These are phyloP conservation scores for Amphipoea lucens DNA, from an alignment of 2,888 invertebrate genomes.

Conservation along the genomic window DNA sequence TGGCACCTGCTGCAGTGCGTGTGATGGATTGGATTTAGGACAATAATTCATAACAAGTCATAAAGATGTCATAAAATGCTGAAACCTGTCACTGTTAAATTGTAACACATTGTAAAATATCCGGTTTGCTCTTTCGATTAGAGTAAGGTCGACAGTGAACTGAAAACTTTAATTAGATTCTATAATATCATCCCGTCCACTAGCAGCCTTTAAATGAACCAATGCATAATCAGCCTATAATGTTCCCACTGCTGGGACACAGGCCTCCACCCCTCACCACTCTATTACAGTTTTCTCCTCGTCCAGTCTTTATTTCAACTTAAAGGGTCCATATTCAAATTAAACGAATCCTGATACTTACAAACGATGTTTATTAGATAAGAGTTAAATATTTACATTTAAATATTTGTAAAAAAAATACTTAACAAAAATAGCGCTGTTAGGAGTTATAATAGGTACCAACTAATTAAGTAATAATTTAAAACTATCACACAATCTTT, in stretches of 20 bases:
- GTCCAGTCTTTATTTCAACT: not conserved
- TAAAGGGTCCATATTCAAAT: conserved; percentile 1
- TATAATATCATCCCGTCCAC: not conserved
- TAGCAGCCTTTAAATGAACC: not conserved
- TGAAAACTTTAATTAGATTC: conserved; percentile 11
- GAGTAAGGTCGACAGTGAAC: not conserved
- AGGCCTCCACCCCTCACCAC: too few species aligned
- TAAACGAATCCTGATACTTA: conserved; percentile 69
- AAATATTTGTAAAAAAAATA: conserved; percentile 75
- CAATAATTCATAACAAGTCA: conserved; percentile 51
- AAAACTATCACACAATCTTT: conserved; percentile 72
- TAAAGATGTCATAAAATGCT: conserved; percentile 49
- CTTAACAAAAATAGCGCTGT: conserved; percentile 76
- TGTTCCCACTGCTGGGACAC: not conserved
- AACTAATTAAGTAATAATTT: conserved; percentile 66
- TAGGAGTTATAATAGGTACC: conserved; percentile 63
- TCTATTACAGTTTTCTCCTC: not conserved
- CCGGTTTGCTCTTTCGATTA: not conserved
- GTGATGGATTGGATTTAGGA: conserved; percentile 41
- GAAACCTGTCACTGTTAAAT: conserved; percentile 21
- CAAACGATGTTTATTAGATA: conserved; percentile 79
- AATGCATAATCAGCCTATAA: not conserved
- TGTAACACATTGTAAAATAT: conserved; percentile 28
- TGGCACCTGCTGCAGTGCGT: conserved; percentile 41
- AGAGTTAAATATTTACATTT: conserved; percentile 79